Evolutionary conservation across 2,888 invertebrate genomes (phyloP), one percentile per base, ranked within the genome.

Genomic region (Nemotelus pantherinus): DNA sequence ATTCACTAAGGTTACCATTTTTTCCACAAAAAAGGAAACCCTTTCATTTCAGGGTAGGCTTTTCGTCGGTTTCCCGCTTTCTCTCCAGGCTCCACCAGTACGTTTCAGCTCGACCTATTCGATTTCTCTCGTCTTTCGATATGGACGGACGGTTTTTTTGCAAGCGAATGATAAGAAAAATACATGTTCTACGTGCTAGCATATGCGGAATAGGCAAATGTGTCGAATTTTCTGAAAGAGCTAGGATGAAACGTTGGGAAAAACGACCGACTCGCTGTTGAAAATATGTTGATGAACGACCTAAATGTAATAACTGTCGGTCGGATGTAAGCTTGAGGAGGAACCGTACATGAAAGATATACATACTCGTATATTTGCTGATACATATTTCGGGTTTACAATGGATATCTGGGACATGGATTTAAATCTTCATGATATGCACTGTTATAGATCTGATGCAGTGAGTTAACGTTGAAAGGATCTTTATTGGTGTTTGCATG

Each of bases 11-110:
- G 55, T 53, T 72, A 58, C 25, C 58, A 57, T 60, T 74, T 74
- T 74, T 60, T 25, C 58, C 58, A 72, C 58, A 44, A 48, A 48
- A 74, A 39, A 50, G 74, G 74, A 74, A 74, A 74, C 74, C 74
- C 74, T 74, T 74, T 74, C 74, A 63, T 74, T 74, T 74, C 10
- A 41, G 60, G 41, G 41, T 48, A 74, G 63, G 74, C 60, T 45
- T 41, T 65, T 70, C 43, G 70, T 43, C 55, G 70, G 70, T 25
- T 25, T 25, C 25, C 25, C 25, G 53, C 70, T 68, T 48, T 68
- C 41, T 68, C 50, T 68, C 25, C 25, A 25, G 25, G 25, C 25
- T 25, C 25, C 47, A 70, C 43, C 47, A 70, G 43, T 43, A 44
- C 55, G 55, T 5, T 70, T 55, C 55, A 70, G 55, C 55, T 41